Percentiles rank a stretch among this genome's conserved stretches.
Evolutionary conservation across 2,113 vertebrate genomes (phyloP).

Genomic region (Mormoops blainvillei): DNA sequence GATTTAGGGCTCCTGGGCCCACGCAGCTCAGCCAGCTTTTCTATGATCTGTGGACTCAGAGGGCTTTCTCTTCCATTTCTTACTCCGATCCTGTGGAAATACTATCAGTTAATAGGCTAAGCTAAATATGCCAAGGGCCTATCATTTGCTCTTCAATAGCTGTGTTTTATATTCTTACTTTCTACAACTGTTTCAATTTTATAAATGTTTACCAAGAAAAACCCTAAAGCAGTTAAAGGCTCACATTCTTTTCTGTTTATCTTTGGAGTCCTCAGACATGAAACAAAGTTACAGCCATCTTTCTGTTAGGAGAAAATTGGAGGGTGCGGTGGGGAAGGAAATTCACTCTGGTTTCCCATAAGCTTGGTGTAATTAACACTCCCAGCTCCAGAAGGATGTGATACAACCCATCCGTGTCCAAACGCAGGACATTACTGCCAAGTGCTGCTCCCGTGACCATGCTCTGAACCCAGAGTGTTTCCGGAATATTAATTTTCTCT

Average conservation of each 20-base stretch:
- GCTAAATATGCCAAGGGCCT: not conserved
- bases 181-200: not conserved
- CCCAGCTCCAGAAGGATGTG: not conserved
- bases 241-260: slow-evolving; percentile 29
- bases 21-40: not conserved
- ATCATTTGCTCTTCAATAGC: not conserved
- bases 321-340: not conserved
- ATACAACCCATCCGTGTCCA: not conserved
- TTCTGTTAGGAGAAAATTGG: not conserved
- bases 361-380: not conserved
- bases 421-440: not conserved
- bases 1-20: not conserved
- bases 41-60: not conserved
- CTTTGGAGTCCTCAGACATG: not conserved
- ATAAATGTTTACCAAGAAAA: not conserved
- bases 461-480: not conserved
- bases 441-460: not conserved
- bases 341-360: not conserved
- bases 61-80: not conserved
- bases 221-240: not conserved
- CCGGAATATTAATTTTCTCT: not conserved
- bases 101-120: not conserved
- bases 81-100: not conserved
- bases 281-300: slow-evolving; percentile 11
- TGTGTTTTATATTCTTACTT: not conserved